phyloP scores from a whole-genome alignment of 2,113 vertebrate genomes.

The Dermatemys mawii region DNA sequence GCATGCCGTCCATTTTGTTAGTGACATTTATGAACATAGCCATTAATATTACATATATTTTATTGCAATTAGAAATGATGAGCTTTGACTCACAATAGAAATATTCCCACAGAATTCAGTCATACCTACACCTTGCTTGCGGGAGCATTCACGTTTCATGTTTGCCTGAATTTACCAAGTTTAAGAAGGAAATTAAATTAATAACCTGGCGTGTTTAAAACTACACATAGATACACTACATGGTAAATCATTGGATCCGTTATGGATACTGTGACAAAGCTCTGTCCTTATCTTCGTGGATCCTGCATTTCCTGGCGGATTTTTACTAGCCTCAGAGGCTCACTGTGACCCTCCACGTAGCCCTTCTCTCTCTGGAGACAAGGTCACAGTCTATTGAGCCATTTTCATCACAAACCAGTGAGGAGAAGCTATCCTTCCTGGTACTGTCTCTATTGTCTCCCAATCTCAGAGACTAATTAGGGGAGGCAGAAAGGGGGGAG shows the following conservation, averaged over 20 bases:
- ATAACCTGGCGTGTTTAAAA: constrained; percentile 17
- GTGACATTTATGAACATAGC: neutral
- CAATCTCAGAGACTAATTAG: too few relatives aligned
- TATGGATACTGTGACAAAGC: too few relatives aligned
- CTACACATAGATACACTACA: constrained; percentile 11
- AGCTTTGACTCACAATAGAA: neutral
- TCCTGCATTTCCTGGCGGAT: too few relatives aligned
- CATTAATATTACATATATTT: neutral
- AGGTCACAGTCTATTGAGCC: too few relatives aligned
- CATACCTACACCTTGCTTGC: constrained; percentile 17
- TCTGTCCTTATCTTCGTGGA: too few relatives aligned
- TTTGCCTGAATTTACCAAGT: constrained; percentile 8
- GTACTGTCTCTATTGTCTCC: too few relatives aligned
- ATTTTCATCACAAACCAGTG: too few relatives aligned
- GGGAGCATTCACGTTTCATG: constrained; percentile 17
- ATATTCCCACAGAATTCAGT: neutral
- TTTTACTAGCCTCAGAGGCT: too few relatives aligned
- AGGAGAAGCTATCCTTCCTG: too few relatives aligned
- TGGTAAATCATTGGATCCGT: constrained; percentile 46
- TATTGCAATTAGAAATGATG: neutral
- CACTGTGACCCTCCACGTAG: too few relatives aligned
- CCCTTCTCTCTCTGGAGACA: too few relatives aligned
- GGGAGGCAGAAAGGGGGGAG: too few relatives aligned
- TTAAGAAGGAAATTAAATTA: neutral
- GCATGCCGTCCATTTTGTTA: neutral